Conservation (phyloP, 37 sponge, comb jelly and placozoan genomes). For the Bolinopsis microptera region DNA sequence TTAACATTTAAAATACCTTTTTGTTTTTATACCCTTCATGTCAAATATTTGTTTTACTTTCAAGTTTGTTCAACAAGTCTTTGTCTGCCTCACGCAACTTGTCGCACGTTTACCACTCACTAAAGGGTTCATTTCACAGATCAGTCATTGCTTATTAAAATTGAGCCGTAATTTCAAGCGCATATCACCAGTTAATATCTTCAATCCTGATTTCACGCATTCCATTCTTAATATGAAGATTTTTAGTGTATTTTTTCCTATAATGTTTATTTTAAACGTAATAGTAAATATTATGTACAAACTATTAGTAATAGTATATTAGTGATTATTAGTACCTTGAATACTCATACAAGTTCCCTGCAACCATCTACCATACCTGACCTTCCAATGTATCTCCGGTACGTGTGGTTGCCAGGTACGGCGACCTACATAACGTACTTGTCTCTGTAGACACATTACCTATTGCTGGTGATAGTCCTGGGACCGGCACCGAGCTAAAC, state of each 20-base stretch:
- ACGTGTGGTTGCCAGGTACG: slow-evolving; percentile 83
- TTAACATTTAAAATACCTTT: too few relatives aligned
- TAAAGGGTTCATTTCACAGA: too few relatives aligned
- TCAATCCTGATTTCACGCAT: too few relatives aligned
- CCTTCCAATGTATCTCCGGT: slow-evolving; percentile 85
- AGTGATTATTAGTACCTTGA: too few relatives aligned
- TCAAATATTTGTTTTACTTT: slow-evolving; percentile 85
- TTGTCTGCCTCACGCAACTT: slow-evolving; percentile 79
- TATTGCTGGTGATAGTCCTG: slow-evolving; percentile 88
- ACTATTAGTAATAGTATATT: too few relatives aligned
- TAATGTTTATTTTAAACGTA: too few relatives aligned
- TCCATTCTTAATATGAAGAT: too few relatives aligned
- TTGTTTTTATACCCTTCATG: slow-evolving; percentile 96
- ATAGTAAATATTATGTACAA: too few relatives aligned
- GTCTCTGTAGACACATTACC: slow-evolving; percentile 82
- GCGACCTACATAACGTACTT: slow-evolving; percentile 88
- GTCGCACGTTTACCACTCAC: slow-evolving; percentile 78
- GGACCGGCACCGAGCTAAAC: slow-evolving; percentile 83
- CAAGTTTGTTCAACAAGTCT: slow-evolving; percentile 79
- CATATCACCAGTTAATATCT: too few relatives aligned
- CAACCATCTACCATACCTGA: slow-evolving; percentile 82
- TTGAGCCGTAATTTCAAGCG: too few relatives aligned
- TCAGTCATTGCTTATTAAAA: too few relatives aligned
- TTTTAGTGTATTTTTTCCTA: too few relatives aligned
- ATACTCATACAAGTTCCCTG: slow-evolving; percentile 67